Evolutionary conservation across 2,888 invertebrate genomes (phyloP), one percentile per base, ranked within the genome.

Genomic region (Scaptomyza flava): DNA sequence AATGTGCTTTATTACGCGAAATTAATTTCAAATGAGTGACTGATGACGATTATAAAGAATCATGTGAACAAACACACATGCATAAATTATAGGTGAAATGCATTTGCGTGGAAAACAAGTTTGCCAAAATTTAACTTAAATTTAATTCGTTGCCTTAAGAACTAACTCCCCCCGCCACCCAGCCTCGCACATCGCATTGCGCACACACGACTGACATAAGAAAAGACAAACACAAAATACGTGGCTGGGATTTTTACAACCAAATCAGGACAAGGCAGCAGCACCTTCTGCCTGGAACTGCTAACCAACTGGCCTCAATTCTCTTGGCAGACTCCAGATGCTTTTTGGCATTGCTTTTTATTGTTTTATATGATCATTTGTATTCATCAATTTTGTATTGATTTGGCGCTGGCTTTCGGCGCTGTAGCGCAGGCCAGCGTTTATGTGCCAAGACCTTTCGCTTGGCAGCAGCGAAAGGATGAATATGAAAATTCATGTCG

Each of bases 301-400:
- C 48, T n/a, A 43, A 34, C 47, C 66, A 33, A 58, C 50, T 47
- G 57, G 53, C 48, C 58, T 46, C 70, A 58, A 33, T 68, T 58
- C 56, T 51, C 38, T 48, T 74, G 65, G 65, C 72, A 61, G 62
- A 46, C 71, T 74, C 66, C 81, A 84, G 81, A 79, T 82, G 86
- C 79, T 77, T 81, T 76, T 79, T 81, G 75, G 80, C 77, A 79
- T 73, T 80, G 82, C 69, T 75, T 88, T 87, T 87, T 88, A 88
- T 88, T 88, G 79, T 85, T 81, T 87, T 88, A 86, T 87, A 87
- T 87, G 86, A 82, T 84, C 88, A 87, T 86, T 81, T 87, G 86
- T 86, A 88, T 87, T 87, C 87, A 88, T 87, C 84, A 87, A 86
- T 86, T 82, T 84, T 72, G 81, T 86, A 82, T 84, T 86, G 88